Base-by-base conservation (phyloP, 1,140 invertebrate species). In the Papilio aristodemus region DNA sequence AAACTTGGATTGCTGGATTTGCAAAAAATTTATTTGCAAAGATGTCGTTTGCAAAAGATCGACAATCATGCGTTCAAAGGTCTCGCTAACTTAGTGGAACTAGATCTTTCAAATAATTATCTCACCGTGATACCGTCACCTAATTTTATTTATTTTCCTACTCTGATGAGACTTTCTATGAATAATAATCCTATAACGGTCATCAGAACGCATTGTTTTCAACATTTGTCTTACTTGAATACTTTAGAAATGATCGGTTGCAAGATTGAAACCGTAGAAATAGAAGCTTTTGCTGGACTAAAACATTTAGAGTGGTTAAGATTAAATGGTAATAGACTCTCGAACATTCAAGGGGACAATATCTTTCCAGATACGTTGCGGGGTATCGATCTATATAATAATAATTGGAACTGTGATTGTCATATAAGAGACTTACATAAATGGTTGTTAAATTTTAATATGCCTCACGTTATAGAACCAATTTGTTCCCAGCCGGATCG, bases 351-450 rank as follows among this genome's bases (percentile, higher is more conserved):
- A 79, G 95, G 95, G 14, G 89, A 92, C 36, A 92, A 94, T 70
- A 94, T 96, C 70, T 92, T 97, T 39, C 95, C 95, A 1, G 93
- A 94, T 68, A 93, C 93, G 54, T 87, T 98, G 39, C 94, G 96
- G 70, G 96, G 95, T 41, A 93, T 97, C 27, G 95, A 95, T 66
- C 90, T 98, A 25, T 95, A 98, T 79, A 95, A 95, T 78, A 98
- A 98, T 92, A 95, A 96, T 54, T 98, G 97, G 97, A 92, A 94
- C 54, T 98, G 97, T 86, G 96, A 98, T 83, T 98, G 97, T 83
- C 93, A 94, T 66, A 90, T 98, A 54, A 86, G 95, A 43, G 94
- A 95, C 73, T 89, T 98, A 76, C 93, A 96, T 71, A 87, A 92
- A 22, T 98, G 97, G 97, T 92, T 98, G 67, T 90, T 93, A 32